Conservation (phyloP, 2,113 vertebrate genomes). For the Prinia subflava region DNA sequence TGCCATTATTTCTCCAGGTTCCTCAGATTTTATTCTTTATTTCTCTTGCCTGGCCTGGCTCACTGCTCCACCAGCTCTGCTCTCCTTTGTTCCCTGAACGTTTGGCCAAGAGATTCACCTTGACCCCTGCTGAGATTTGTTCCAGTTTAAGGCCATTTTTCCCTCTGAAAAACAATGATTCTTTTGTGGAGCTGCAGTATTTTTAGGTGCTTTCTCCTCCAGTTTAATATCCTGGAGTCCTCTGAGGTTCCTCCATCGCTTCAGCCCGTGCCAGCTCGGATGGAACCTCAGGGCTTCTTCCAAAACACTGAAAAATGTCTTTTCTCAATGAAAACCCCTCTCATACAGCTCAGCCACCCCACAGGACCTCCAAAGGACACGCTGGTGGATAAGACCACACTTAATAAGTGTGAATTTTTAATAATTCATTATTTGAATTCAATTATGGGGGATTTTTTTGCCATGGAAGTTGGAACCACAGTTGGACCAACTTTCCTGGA, state of each 20-base stretch:
- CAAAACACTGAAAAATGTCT: not conserved
- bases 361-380: not conserved
- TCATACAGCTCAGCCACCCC: not conserved
- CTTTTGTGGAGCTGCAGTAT: conserved; percentile 26
- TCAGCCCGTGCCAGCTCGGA: not conserved
- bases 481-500: not conserved
- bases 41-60: not conserved
- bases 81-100: not conserved
- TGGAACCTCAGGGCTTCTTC: not conserved
- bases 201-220: conserved; percentile 26
- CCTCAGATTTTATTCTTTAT: not conserved
- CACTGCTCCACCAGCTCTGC: not conserved
- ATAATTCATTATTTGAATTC: not conserved
- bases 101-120: not conserved
- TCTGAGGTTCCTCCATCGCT: not conserved
- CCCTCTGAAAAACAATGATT: not conserved
- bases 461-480: not conserved
- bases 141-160: conserved; percentile 34
- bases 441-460: not conserved
- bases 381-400: not conserved
- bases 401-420: not conserved
- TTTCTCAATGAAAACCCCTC: not conserved
- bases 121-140: conserved; percentile 51
- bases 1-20: not conserved
- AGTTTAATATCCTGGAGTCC: not conserved